These are phyloP conservation scores for Salmo trutta DNA, from an alignment of 2,797 vertebrate genomes.

Conservation along the genomic window DNA sequence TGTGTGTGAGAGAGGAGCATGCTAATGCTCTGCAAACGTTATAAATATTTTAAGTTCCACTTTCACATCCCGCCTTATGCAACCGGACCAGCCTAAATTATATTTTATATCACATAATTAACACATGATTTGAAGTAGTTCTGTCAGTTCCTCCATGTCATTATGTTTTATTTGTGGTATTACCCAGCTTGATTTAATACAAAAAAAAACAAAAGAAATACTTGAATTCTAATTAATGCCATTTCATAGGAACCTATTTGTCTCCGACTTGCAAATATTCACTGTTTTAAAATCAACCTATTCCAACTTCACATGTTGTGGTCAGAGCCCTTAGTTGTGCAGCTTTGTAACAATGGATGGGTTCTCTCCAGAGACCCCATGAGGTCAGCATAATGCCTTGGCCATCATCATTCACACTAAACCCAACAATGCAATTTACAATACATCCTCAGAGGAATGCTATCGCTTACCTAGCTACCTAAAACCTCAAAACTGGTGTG, in stretches of 20 bases:
- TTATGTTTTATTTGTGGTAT: neutral
- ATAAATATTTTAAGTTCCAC: neutral
- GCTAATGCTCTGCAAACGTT: neutral
- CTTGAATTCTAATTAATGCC: slow-evolving; percentile 23
- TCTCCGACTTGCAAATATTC: neutral
- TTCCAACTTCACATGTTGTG: slow-evolving; percentile 53
- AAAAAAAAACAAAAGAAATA: neutral
- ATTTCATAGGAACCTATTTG: neutral
- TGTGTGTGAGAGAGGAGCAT: neutral
- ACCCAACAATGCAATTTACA: slow-evolving; percentile 4
- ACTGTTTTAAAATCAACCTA: slow-evolving; percentile 53
- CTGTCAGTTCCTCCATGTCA: neutral
- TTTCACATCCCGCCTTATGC: slow-evolving; percentile 45
- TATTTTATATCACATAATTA: slow-evolving; percentile 9
- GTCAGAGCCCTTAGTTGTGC: slow-evolving; percentile 53
- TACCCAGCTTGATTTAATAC: neutral
- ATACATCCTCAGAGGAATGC: slow-evolving; percentile 17
- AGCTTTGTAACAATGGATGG: slow-evolving; percentile 36
- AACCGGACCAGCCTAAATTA: neutral
- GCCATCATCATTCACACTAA: neutral
- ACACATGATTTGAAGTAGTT: neutral
- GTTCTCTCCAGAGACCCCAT: slow-evolving; percentile 42
- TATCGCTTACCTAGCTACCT: neutral
- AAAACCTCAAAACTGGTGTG: no score
- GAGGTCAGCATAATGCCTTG: slow-evolving; percentile 7